phyloP scores from a whole-genome alignment of 2,888 invertebrate species.

The Napeogenes inachia region DNA sequence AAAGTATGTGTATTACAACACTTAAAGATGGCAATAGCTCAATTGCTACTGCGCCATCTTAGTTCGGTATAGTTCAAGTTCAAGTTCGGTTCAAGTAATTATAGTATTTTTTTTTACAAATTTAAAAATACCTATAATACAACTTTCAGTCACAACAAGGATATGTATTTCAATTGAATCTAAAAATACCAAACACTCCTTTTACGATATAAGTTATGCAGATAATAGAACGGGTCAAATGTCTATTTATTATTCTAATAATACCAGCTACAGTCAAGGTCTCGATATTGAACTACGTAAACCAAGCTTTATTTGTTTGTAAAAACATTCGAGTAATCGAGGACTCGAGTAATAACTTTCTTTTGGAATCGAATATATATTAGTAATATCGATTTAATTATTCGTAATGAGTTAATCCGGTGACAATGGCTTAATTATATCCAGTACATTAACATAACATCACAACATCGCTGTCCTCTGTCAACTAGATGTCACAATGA shows the following conservation, averaged over 20 bases:
- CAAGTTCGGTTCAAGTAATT: no score
- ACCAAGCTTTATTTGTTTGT: slow-evolving; percentile 27
- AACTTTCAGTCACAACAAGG: no score
- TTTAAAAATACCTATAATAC: no score
- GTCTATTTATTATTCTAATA: slow-evolving; percentile 26
- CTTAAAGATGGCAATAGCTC: no score
- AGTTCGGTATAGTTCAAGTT: no score
- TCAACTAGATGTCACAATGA: slow-evolving; percentile 59
- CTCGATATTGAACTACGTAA: slow-evolving; percentile 28
- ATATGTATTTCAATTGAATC: background rate
- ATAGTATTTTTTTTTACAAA: no score
- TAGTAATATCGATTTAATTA: no score
- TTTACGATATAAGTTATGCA: slow-evolving; percentile 14
- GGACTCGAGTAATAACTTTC: no score
- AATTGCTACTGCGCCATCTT: no score
- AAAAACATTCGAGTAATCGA: no score
- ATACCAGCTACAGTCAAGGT: slow-evolving; percentile 33
- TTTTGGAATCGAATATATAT: no score
- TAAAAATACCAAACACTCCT: slow-evolving; percentile 10
- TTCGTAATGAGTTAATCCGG: slow-evolving; percentile 52
- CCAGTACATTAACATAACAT: slow-evolving; percentile 62
- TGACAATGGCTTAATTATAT: slow-evolving; percentile 63
- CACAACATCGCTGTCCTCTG: slow-evolving; percentile 59
- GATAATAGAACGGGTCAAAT: slow-evolving; percentile 26
- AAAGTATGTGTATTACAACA: no score